Percentiles rank a stretch among this genome's conserved stretches.
These are phyloP conservation scores for Empis livida DNA, from an alignment of 2,888 invertebrate species.

Conservation along the genomic window DNA sequence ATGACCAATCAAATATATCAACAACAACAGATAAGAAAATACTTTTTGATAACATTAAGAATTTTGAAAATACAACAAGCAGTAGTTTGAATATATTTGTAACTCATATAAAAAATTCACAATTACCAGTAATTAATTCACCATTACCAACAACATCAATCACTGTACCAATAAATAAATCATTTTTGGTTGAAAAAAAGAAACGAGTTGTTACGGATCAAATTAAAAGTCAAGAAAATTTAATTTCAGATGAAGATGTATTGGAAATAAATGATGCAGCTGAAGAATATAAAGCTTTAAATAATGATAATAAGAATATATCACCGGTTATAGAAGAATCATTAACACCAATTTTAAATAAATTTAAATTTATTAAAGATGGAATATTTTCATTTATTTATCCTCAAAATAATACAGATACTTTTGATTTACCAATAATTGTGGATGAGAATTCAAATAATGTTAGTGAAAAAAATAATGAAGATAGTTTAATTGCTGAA, in stretches of 20 bases:
- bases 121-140: conserved; percentile 11
- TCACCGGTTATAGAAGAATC: too few species aligned
- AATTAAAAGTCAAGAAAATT: conserved; percentile 36
- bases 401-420: conserved; percentile 23
- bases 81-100: conserved; percentile 2
- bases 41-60: conserved; percentile 3
- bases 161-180: conserved; percentile 15
- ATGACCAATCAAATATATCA: too few species aligned
- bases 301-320: too few species aligned
- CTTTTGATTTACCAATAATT: conserved; percentile 39
- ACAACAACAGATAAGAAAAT: background rate
- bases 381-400: too few species aligned
- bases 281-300: conserved; percentile 12
- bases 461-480: conserved; percentile 36
- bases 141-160: conserved; percentile 16
- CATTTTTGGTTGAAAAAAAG: background rate
- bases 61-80: background rate
- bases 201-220: conserved; percentile 13
- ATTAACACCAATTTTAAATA: too few species aligned
- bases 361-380: too few species aligned
- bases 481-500: conserved; percentile 37
- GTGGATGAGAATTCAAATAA: conserved; percentile 40
- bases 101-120: conserved; percentile 1
- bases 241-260: conserved; percentile 50
- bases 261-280: conserved; percentile 46